Percentiles rank a stretch among this genome's conserved stretches.
Conservation (phyloP, 2,888 invertebrate genomes). For the Lamellibrachia satsuma region DNA sequence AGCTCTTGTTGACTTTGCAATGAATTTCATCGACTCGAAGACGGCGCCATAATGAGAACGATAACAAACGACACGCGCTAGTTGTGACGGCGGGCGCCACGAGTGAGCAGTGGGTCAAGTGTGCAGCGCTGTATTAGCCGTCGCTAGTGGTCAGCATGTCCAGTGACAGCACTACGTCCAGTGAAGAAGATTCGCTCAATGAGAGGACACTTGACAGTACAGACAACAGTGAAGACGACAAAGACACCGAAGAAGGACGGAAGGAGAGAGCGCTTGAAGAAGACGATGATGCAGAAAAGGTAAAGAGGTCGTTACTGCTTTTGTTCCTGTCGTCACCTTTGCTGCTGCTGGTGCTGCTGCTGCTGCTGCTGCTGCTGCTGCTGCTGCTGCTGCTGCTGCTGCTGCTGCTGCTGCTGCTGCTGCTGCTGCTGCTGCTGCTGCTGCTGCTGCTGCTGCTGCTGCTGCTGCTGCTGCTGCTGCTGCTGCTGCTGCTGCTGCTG, state of each 20-base stretch:
- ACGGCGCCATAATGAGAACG: background rate
- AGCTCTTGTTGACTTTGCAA: background rate
- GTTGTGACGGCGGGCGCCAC: background rate
- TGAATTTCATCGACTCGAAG: too few relatives aligned
- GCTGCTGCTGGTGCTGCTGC: background rate
- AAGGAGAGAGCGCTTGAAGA: background rate
- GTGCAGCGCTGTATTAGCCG: background rate
- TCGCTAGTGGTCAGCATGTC: background rate
- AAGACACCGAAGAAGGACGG: background rate
- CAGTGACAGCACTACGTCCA: background rate
- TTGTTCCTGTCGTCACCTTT: background rate
- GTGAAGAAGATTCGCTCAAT: background rate
- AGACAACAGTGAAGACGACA: background rate
- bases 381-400: background rate
- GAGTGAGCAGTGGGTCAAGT: background rate
- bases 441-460: too few relatives aligned
- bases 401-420: background rate
- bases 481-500: background rate
- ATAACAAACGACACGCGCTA: background rate
- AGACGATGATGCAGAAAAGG: background rate
- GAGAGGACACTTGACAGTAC: background rate
- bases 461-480: conserved; percentile 6
- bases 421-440: background rate
- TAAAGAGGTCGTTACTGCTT: background rate
- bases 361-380: background rate